Base-by-base conservation (phyloP, 92 coral and sea anemone genomes). In the Porites divaricata region DNA sequence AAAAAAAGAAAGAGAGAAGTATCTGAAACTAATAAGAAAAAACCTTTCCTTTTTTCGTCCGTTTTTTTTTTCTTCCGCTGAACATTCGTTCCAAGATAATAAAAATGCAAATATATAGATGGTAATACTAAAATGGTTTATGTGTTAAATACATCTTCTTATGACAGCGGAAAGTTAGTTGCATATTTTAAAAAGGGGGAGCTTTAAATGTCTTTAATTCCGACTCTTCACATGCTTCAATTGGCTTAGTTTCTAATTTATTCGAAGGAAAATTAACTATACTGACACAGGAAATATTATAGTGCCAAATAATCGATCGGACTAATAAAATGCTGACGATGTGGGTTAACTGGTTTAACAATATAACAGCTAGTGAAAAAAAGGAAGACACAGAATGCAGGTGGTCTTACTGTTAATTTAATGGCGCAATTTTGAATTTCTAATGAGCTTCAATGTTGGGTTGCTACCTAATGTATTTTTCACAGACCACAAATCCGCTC, bases 361-460 rank as follows among this genome's bases (percentile, higher is more conserved):
- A 79, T 51, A 63, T 3, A 9, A 25, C 61, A 67, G 63, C 35
- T 6, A n/a, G 8, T 12, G 22, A 17, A 49, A 5, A 19, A 5
- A 11, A 2, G 6, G 20, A 54, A 35, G 45, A 6, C 45, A 35
- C 0, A 35, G 3, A 35, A 35, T 6, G 45, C 86, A 82, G 86
- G 79, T 82, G 86, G 26, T 58, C 4, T 50, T 6, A 52, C 49
- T 48, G 10, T 22, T 61, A 82, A 72, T 23, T 58, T 62, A 49
- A 72, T 63, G 79, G 61, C 61, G 13, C 73, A 45, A 72, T 58
- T 82, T 82, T 82, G 86, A 82, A 82, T 72, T 82, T 73, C 54
- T 72, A 72, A 82, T 82, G 61, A 82, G 59, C 78, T 71, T 58
- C n/a, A 70, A n/a, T n/a, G n/a, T n/a, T 61, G 75, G 84, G 75